These are phyloP conservation scores for Dysdera silvatica DNA, from an alignment of 1,140 invertebrate species.

Conservation along the genomic window DNA sequence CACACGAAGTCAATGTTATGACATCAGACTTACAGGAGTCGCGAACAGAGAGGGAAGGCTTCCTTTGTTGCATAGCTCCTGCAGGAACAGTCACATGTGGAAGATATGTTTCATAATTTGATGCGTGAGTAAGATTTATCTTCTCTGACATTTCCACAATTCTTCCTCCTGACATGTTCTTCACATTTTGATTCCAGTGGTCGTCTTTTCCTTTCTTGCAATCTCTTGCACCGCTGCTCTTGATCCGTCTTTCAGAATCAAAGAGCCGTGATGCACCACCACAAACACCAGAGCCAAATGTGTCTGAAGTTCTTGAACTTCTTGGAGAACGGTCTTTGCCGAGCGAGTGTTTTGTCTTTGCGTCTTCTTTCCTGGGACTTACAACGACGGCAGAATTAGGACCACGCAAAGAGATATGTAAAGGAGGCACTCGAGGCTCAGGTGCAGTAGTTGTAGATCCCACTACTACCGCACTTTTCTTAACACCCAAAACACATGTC, in stretches of 20 bases:
- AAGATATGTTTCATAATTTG: slow-evolving; percentile 19
- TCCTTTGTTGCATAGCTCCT: slow-evolving; percentile 7
- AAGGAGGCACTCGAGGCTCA: slow-evolving; percentile 72
- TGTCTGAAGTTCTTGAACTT: slow-evolving; percentile 9
- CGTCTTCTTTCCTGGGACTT: slow-evolving; percentile 36
- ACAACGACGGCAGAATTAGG: slow-evolving; percentile 79
- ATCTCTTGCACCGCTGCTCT: slow-evolving; percentile 13
- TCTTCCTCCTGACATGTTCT: slow-evolving; percentile 27
- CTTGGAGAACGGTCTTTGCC: slow-evolving; percentile 25
- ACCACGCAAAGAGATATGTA: slow-evolving; percentile 78
- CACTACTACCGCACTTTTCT: slow-evolving; percentile 24
- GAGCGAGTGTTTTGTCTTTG: slow-evolving; percentile 12
- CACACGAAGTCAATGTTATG: slow-evolving; percentile 26
- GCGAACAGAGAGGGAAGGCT: slow-evolving; percentile 5
- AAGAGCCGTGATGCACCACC: background rate
- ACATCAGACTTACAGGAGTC: slow-evolving; percentile 23
- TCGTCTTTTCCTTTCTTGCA: slow-evolving; percentile 26
- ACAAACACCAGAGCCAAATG: background rate
- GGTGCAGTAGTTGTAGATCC: slow-evolving; percentile 15
- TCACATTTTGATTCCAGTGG: slow-evolving; percentile 29
- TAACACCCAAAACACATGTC: slow-evolving; percentile 39
- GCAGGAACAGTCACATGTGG: background rate
- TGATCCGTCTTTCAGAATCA: background rate
- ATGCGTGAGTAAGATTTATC: slow-evolving; percentile 6
- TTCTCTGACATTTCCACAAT: slow-evolving; percentile 25